phyloP scores from a whole-genome alignment of 2,113 vertebrate genomes.

The Podocnemis expansa region DNA sequence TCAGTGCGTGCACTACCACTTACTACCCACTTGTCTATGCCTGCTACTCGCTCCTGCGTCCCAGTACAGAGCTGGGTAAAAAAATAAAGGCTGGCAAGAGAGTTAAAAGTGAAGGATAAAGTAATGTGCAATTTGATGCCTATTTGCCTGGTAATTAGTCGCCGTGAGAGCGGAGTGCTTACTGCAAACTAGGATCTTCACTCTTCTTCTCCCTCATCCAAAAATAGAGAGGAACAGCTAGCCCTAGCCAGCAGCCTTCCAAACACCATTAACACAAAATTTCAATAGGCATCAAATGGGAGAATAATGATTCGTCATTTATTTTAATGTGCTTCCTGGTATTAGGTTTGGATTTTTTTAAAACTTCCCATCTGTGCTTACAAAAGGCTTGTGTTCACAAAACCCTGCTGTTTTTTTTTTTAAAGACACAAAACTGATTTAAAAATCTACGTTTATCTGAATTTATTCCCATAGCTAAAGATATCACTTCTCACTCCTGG shows the following conservation, averaged over 20 bases:
- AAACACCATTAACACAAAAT: neutral
- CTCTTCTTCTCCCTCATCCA: neutral
- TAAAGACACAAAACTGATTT: neutral
- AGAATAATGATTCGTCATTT: slow-evolving; percentile 38
- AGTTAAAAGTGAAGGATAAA: neutral
- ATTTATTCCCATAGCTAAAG: slow-evolving; percentile 1
- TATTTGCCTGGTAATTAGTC: neutral
- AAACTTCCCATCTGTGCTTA: slow-evolving; percentile 60
- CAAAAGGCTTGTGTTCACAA: slow-evolving; percentile 11
- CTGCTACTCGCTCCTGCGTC: neutral
- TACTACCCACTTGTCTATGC: neutral
- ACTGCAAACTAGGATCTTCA: neutral
- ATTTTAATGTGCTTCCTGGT: slow-evolving; percentile 50
- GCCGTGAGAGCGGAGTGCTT: neutral
- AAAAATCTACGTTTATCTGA: neutral
- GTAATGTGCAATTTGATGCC: neutral
- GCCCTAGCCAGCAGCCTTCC: neutral
- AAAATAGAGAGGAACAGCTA: neutral
- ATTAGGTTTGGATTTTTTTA: slow-evolving; percentile 21
- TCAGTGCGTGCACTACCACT: fast-evolving
- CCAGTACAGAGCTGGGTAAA: neutral
- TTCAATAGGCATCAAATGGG: slow-evolving; percentile 50
- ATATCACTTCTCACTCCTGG: slow-evolving; percentile 41
- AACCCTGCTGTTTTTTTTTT: slow-evolving; percentile 12
- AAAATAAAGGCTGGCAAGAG: neutral